Evolutionary conservation across 64 coral and sea anemone species (phyloP), one percentile per base, ranked within the genome.

Genomic region (Pocillopora damicornis): DNA sequence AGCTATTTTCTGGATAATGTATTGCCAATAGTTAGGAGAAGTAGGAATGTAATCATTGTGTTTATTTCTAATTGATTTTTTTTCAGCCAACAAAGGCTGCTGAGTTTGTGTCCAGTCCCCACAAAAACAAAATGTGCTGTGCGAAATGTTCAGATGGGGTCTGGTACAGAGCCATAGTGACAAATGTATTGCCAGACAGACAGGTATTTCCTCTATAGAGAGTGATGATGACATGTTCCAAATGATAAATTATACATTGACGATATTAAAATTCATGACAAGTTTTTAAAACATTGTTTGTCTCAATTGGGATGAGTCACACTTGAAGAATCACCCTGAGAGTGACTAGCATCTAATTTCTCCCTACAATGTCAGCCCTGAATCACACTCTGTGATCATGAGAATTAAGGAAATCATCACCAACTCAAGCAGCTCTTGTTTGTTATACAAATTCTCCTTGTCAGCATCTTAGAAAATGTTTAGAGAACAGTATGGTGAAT

Each of bases 31-130:
- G 1, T 13, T 63, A 63, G 26, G 1, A 37, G 10, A 36, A 4
- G 42, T 51, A 51, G 42, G 7, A 2, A 51, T 51, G 42, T 51
- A 51, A 51, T 7, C 42, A 51, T 51, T 51, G 42, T 51, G 42
- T 51, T 51, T 51, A 51, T 68, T 69, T 69, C 22, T 16, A 18
- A 20, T 37, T 35, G 45, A 42, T 73, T 37, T 76, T n/a, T 73
- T 37, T 76, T n/a, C 64, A 98, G 96, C 57, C 79, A 62, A 92
- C 93, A 15, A 98, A 98, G 90, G 96, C 96, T 64, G 93, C 81
- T 75, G 96, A 98, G 66, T 98, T 98, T 82, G 87, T 98, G 0
- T 89, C 93, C 60, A 75, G 79, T 62, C 96, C 93, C 13, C 57
- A 83, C 18, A 84, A 81, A 73, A 90, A 84, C 18, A 92, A 95